Percentiles rank a stretch among this genome's conserved stretches.
Evolutionary conservation across 2,797 vertebrate genomes (phyloP).

Genomic region (Acanthurus lineatus): DNA sequence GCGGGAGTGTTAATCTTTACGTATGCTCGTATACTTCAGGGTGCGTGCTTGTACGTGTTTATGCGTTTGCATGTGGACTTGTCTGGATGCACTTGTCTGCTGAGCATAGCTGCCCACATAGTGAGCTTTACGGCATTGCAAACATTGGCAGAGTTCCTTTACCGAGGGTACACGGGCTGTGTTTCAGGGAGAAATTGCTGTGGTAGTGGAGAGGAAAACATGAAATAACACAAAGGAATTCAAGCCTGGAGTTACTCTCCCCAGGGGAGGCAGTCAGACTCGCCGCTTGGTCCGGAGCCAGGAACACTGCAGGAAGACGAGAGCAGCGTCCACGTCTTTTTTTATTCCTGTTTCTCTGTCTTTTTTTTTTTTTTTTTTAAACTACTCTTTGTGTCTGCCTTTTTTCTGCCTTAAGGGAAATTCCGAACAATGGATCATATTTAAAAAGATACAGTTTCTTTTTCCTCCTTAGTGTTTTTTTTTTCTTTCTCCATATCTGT

Average conservation of each 20-base stretch:
- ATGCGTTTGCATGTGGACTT: background rate
- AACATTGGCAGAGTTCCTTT: slow-evolving; percentile 24
- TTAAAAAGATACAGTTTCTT: background rate
- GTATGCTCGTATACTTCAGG: background rate
- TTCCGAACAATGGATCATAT: background rate
- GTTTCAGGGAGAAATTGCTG: slow-evolving; percentile 42
- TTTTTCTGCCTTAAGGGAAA: background rate
- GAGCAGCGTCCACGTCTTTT: slow-evolving; percentile 29
- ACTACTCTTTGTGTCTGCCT: background rate
- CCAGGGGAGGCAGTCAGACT: slow-evolving; percentile 58
- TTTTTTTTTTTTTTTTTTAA: background rate
- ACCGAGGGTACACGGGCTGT: slow-evolving; percentile 17
- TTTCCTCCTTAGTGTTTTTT: background rate
- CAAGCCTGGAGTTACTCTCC: slow-evolving; percentile 72
- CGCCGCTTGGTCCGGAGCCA: slow-evolving; percentile 67
- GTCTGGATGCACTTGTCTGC: background rate
- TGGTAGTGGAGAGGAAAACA: slow-evolving; percentile 60
- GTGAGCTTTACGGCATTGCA: slow-evolving; percentile 35
- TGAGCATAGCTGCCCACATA: background rate
- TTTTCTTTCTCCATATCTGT: background rate
- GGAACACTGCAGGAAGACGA: slow-evolving; percentile 40
- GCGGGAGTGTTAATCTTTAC: background rate
- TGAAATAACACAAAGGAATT: slow-evolving; percentile 82
- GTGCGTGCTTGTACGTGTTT: background rate
- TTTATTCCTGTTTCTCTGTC: slow-evolving; percentile 7